A percentile compares a stretch with the other conserved stretches of the same genome.
Conservation (phyloP, 2,888 invertebrate species). For the Idaea straminata region DNA sequence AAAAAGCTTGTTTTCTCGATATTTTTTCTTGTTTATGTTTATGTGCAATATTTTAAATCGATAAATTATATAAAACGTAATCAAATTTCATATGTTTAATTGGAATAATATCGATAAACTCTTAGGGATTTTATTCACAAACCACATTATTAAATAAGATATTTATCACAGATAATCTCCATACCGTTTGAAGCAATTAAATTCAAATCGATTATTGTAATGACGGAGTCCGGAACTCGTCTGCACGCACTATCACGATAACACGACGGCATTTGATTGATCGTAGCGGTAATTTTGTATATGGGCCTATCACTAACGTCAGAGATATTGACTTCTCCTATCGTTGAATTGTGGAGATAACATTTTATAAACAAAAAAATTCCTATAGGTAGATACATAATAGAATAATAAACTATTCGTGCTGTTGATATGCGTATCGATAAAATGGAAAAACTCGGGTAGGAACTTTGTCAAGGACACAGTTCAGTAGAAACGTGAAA, state of each 20-base stretch:
- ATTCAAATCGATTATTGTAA: not conserved
- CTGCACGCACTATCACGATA: not conserved
- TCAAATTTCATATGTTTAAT: no score
- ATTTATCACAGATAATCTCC: not conserved
- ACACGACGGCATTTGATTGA: not conserved
- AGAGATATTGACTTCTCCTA: not conserved
- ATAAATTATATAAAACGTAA: no score
- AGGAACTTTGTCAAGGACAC: not conserved
- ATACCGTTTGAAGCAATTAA: not conserved
- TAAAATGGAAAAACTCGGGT: not conserved
- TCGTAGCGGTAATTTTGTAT: not conserved
- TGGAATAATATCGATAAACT: no score
- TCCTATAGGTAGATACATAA: not conserved
- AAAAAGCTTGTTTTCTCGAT: not conserved
- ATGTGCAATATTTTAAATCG: no score
- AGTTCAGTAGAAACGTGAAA: no score
- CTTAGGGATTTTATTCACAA: not conserved
- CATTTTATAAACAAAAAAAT: constrained; percentile 19
- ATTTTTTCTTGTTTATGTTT: no score
- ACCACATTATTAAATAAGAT: not conserved
- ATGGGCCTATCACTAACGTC: not conserved
- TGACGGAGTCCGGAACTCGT: not conserved
- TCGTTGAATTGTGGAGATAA: constrained; percentile 17
- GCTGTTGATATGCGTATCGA: not conserved
- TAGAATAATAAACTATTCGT: not conserved